Conservation (phyloP, 2,113 vertebrate species). For the Myanophis thanlyinensis region DNA sequence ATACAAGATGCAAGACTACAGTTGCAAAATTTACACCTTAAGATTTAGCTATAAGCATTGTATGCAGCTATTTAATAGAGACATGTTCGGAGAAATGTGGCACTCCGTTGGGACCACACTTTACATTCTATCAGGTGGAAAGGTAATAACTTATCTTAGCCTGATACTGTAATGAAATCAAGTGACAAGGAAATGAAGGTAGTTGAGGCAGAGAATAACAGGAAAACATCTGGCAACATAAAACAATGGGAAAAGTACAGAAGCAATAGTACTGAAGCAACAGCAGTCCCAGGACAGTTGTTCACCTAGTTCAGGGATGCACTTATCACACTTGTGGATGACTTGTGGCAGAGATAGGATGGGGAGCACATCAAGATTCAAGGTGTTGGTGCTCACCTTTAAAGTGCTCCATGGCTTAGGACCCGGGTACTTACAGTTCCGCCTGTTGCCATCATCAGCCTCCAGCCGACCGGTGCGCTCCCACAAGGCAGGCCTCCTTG, state of each 20-base stretch:
- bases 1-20: not conserved
- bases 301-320: not conserved
- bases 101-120: not conserved
- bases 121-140: not conserved
- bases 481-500: no score
- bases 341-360: not conserved
- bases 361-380: not conserved
- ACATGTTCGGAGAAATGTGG: not conserved
- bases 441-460: no score
- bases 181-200: not conserved
- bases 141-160: not conserved
- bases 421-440: no score
- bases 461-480: no score
- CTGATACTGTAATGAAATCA: not conserved
- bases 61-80: not conserved
- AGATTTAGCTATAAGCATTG: not conserved
- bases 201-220: not conserved
- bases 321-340: not conserved
- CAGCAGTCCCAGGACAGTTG: not conserved
- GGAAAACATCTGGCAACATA: no score
- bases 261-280: not conserved
- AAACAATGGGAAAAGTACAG: not conserved
- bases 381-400: no score
- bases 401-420: no score
- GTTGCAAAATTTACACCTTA: not conserved